phyloP scores from a whole-genome alignment of 2,797 vertebrate species.

The Glossophaga mutica region DNA sequence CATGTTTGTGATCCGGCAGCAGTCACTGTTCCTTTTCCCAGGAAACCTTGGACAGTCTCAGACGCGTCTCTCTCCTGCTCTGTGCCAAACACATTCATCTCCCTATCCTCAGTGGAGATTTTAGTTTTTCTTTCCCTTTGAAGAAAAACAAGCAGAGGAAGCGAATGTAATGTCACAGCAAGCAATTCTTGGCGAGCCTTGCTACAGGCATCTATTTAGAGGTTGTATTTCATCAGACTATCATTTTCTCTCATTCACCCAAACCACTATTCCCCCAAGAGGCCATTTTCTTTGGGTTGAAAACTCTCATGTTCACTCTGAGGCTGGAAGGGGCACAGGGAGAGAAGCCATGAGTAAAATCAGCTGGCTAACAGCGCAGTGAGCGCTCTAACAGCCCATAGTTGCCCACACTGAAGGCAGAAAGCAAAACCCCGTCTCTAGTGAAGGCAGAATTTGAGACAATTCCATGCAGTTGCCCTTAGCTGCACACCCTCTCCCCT shows the following conservation, averaged over 20 bases:
- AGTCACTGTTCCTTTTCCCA: slow-evolving; percentile 12
- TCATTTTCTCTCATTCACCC: slow-evolving; percentile 58
- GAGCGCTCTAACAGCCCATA: background rate
- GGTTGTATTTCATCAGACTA: slow-evolving; percentile 63
- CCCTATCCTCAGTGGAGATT: slow-evolving; percentile 33
- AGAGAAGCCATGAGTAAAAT: slow-evolving; percentile 40
- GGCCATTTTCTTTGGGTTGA: slow-evolving; percentile 52
- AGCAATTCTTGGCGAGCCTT: slow-evolving; percentile 55
- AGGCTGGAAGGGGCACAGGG: background rate
- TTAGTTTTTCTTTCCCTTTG: slow-evolving; percentile 65
- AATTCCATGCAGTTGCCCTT: background rate
- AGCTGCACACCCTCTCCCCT: background rate
- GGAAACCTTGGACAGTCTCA: background rate
- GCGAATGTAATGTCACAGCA: slow-evolving; percentile 54
- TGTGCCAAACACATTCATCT: slow-evolving; percentile 37
- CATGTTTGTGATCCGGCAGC: background rate
- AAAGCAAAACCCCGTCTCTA: background rate
- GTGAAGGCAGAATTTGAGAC: background rate
- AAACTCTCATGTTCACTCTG: slow-evolving; percentile 37
- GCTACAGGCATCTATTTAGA: slow-evolving; percentile 43
- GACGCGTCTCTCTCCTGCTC: background rate
- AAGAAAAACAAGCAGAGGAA: slow-evolving; percentile 70
- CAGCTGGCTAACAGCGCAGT: background rate
- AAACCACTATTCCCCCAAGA: slow-evolving; percentile 39
- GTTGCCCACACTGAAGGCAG: background rate